phyloP scores from a whole-genome alignment of 1,140 invertebrate genomes.

The Neelides sp. region DNA sequence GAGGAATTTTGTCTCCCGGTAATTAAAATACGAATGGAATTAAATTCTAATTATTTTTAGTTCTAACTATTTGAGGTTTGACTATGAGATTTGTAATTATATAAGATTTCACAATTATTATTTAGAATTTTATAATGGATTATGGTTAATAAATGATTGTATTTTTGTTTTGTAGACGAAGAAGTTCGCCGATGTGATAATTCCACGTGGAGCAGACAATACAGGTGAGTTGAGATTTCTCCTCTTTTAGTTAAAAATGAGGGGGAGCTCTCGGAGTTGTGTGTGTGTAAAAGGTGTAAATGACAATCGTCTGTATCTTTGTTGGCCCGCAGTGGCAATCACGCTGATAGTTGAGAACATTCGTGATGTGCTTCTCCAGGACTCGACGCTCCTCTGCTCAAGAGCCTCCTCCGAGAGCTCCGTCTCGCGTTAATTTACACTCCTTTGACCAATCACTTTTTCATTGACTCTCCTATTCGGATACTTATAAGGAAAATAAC shows the following conservation, averaged over 20 bases:
- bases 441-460: background rate
- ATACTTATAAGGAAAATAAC: background rate
- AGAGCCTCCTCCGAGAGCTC: conserved; percentile 3
- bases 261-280: background rate
- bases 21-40: too few relatives aligned
- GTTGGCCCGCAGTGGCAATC: conserved; percentile 88
- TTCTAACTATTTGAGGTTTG: background rate
- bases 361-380: conserved; percentile 66
- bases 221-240: conserved; percentile 51
- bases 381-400: background rate
- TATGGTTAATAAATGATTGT: too few relatives aligned
- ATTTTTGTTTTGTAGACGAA: conserved; percentile 74
- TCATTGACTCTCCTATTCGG: background rate
- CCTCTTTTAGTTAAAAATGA: background rate
- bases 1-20: conserved; percentile 98
- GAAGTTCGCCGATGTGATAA: conserved; percentile 98
- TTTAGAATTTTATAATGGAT: too few relatives aligned
- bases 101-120: too few relatives aligned
- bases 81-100: conserved; percentile 12
- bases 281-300: background rate
- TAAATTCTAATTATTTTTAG: conserved; percentile 5
- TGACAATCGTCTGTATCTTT: conserved; percentile 31
- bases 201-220: conserved; percentile 92
- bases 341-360: conserved; percentile 97
- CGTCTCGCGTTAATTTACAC: conserved; percentile 3